phyloP scores from a whole-genome alignment of 2,113 vertebrate genomes.

The Rhipidura dahli region DNA sequence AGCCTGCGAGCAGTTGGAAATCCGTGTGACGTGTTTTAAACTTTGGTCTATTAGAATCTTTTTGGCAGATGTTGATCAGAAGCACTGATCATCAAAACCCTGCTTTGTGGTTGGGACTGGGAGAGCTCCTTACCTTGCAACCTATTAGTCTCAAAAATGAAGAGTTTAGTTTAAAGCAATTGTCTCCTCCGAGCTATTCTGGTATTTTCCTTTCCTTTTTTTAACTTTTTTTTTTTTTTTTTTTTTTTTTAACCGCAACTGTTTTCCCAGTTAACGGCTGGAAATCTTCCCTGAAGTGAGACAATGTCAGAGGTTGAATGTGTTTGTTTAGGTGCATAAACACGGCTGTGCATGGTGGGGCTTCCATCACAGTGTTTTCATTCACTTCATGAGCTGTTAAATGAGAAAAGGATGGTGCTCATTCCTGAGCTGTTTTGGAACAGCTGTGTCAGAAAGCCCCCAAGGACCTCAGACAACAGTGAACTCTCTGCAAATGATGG shows the following conservation, averaged over 20 bases:
- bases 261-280: not conserved
- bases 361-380: not conserved
- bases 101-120: not conserved
- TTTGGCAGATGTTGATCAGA: not conserved
- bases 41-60: not conserved
- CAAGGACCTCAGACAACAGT: not conserved
- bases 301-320: slow-evolving; percentile 9
- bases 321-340: slow-evolving; percentile 53
- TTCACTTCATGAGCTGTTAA: slow-evolving; percentile 13
- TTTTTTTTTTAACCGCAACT: not conserved
- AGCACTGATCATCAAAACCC: not conserved
- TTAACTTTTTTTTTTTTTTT: too few relatives aligned
- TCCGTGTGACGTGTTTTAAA: not conserved
- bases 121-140: not conserved
- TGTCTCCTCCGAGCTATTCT: not conserved
- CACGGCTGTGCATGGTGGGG: not conserved
- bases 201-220: too few relatives aligned
- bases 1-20: not conserved
- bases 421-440: not conserved
- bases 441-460: not conserved
- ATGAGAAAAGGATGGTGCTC: not conserved
- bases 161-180: not conserved
- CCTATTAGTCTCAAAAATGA: not conserved
- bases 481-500: not conserved
- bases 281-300: not conserved